Percentiles rank a stretch among this genome's conserved stretches.
phyloP scores from a whole-genome alignment of 2,113 vertebrate species.

The Fukomys damarensis region DNA sequence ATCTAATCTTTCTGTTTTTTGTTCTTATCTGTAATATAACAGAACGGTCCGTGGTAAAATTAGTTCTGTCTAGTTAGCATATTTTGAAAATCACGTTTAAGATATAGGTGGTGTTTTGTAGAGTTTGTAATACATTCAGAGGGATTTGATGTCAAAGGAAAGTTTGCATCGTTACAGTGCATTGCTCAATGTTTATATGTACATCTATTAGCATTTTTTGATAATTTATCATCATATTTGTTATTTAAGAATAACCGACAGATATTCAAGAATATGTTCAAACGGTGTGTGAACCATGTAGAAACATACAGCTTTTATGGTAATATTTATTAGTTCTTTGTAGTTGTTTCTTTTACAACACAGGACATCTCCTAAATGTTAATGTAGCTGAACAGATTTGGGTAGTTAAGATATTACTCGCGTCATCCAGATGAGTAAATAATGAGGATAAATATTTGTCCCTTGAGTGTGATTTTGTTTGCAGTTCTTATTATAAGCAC shows the following conservation, averaged over 20 bases:
- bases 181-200: not conserved
- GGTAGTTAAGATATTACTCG: not conserved
- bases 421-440: not conserved
- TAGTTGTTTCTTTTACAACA: not conserved
- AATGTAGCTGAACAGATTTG: not conserved
- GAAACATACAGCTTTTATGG: not conserved
- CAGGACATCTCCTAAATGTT: constrained; percentile 8
- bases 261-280: not conserved
- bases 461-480: not conserved
- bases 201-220: not conserved
- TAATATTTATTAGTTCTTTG: not conserved
- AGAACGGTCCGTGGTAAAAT: not conserved
- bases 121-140: not conserved
- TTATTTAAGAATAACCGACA: constrained; percentile 33
- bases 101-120: not conserved
- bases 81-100: not conserved
- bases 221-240: not conserved
- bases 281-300: not conserved
- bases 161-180: not conserved
- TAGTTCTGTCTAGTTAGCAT: not conserved
- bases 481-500: not conserved
- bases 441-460: not conserved
- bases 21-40: not conserved
- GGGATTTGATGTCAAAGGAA: not conserved
- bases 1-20: not conserved